phyloP scores from a whole-genome alignment of 2,888 invertebrate species.

The Steinernema hermaphroditum region DNA sequence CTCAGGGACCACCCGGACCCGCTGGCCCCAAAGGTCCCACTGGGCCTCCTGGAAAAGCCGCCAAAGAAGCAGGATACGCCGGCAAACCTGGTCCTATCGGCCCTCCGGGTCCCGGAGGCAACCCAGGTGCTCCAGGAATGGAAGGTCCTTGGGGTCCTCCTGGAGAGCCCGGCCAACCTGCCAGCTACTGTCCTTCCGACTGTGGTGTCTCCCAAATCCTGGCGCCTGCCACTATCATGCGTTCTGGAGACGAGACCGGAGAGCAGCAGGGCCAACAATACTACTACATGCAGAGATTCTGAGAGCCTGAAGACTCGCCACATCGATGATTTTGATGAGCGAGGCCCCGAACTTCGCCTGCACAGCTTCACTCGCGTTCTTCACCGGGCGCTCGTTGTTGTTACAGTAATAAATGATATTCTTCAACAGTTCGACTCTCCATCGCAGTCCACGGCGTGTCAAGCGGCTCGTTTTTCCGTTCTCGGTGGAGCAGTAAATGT shows the following conservation, averaged over 20 bases:
- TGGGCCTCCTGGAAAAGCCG: conserved; percentile 34
- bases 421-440: conserved; percentile 65
- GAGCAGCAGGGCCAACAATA: conserved; percentile 18
- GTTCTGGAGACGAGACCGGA: conserved; percentile 19
- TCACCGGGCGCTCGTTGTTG: conserved; percentile 61
- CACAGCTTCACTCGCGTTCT: conserved; percentile 62
- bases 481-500: no score
- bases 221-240: conserved; percentile 41
- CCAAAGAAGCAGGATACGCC: conserved; percentile 37
- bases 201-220: conserved; percentile 62
- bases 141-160: conserved; percentile 60
- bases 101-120: conserved; percentile 53
- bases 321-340: conserved; percentile 65
- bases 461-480: no score
- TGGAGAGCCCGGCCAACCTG: conserved; percentile 62
- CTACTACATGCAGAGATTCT: not conserved
- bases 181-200: conserved; percentile 61
- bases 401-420: conserved; percentile 67
- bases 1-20: conserved; percentile 62
- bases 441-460: conserved; percentile 35
- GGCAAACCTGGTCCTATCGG: conserved; percentile 59
- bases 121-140: conserved; percentile 52
- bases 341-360: conserved; percentile 66
- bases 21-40: conserved; percentile 43
- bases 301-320: conserved; percentile 51